phyloP scores from a whole-genome alignment of 1,140 invertebrate species.

The Odontomachus brunneus region DNA sequence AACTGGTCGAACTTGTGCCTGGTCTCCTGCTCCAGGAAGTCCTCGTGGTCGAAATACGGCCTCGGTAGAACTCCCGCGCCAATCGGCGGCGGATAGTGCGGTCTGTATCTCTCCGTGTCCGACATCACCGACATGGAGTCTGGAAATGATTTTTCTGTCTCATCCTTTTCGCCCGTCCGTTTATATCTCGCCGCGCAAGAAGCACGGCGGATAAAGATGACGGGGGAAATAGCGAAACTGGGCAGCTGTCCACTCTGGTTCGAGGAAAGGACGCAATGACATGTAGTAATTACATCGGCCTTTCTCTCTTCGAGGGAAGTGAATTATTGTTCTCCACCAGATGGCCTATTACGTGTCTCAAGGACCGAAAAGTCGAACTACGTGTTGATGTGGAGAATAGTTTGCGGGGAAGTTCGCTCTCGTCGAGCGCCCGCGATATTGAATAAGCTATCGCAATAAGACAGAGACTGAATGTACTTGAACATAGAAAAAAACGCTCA shows the following conservation, averaged over 20 bases:
- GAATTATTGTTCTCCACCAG: slow-evolving; percentile 61
- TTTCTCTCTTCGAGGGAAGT: slow-evolving; percentile 25
- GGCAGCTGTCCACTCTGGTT: slow-evolving; percentile 9
- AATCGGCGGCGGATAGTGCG: slow-evolving; percentile 81
- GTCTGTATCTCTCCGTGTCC: slow-evolving; percentile 88
- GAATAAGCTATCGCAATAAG: background rate
- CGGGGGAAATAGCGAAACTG: background rate
- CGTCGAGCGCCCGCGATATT: slow-evolving; percentile 4
- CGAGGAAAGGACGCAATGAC: slow-evolving; percentile 53
- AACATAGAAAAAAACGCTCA: slow-evolving; percentile 7
- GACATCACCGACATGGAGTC: slow-evolving; percentile 92
- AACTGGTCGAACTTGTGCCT: slow-evolving; percentile 89
- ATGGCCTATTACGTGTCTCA: slow-evolving; percentile 42
- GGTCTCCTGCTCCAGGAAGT: slow-evolving; percentile 83
- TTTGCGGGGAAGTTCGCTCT: slow-evolving; percentile 39
- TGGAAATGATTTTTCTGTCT: slow-evolving; percentile 74
- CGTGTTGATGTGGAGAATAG: slow-evolving; percentile 11
- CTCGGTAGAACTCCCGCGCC: slow-evolving; percentile 81
- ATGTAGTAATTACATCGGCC: slow-evolving; percentile 61
- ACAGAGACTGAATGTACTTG: background rate
- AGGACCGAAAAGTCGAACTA: slow-evolving; percentile 40
- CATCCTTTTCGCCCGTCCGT: background rate
- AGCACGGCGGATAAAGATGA: slow-evolving; percentile 21
- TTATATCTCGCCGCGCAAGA: slow-evolving; percentile 31
- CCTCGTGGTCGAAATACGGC: slow-evolving; percentile 84